Evolutionary conservation across 1,140 invertebrate species (phyloP).

Genomic region (Chrysoperla carnea): DNA sequence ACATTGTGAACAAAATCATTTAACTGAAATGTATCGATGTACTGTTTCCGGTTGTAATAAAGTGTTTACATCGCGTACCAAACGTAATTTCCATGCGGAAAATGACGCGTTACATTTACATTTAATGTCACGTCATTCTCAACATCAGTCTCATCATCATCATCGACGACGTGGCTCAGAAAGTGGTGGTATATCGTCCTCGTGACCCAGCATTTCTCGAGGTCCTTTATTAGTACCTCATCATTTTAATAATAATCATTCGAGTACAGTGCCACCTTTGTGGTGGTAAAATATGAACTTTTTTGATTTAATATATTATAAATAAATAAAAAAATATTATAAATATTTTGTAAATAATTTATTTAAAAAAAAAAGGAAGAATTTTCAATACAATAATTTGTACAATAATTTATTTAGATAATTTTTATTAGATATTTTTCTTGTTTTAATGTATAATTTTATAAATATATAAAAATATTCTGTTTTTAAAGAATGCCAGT

Average conservation of each 20-base stretch:
- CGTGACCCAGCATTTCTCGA: not conserved
- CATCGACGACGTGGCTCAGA: not conserved
- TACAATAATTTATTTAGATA: no score
- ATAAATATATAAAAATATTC: no score
- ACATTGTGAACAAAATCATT: conserved; percentile 47
- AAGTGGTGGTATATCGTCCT: not conserved
- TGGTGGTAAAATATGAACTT: not conserved
- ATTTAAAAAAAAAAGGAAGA: no score
- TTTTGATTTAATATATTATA: not conserved
- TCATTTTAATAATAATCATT: not conserved
- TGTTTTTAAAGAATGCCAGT: not conserved
- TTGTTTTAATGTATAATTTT: no score
- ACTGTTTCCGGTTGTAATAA: conserved; percentile 63
- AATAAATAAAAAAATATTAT: not conserved
- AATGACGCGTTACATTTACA: conserved; percentile 26
- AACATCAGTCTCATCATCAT: no score
- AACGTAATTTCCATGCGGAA: conserved; percentile 51
- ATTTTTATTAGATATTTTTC: no score
- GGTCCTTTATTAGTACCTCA: not conserved
- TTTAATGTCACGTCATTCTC: conserved; percentile 6
- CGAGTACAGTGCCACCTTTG: not conserved
- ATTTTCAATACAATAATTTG: no score
- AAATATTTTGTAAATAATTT: not conserved
- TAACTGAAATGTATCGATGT: conserved; percentile 60
- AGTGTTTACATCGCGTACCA: conserved; percentile 59